These are phyloP conservation scores for Thalassoma bifasciatum DNA, from an alignment of 2,113 vertebrate genomes.

Conservation along the genomic window DNA sequence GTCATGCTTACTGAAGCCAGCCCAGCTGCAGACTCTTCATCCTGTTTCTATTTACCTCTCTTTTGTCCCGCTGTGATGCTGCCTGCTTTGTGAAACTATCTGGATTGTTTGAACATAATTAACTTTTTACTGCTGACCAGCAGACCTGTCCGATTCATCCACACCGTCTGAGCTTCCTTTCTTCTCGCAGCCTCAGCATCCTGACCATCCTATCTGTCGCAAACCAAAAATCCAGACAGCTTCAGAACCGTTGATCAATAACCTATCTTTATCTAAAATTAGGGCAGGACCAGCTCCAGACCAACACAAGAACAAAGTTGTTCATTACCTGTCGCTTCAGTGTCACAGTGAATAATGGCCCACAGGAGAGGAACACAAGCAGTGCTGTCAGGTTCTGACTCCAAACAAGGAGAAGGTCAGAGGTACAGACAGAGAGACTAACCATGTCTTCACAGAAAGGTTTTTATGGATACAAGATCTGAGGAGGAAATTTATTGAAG, in stretches of 20 bases:
- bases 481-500: not conserved
- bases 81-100: slow-evolving; percentile 3
- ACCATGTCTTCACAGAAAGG: not conserved
- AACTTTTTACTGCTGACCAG: slow-evolving; percentile 42
- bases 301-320: slow-evolving; percentile 44
- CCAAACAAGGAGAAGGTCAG: slow-evolving; percentile 21
- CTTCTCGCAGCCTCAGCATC: slow-evolving; percentile 42
- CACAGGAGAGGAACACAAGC: slow-evolving; percentile 52
- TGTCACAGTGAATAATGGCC: slow-evolving; percentile 72
- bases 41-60: slow-evolving; percentile 1
- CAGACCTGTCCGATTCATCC: slow-evolving; percentile 33
- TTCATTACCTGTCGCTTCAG: slow-evolving; percentile 63
- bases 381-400: slow-evolving; percentile 49
- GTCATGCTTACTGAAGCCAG: not conserved
- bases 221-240: slow-evolving; percentile 42
- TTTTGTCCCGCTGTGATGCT: not conserved
- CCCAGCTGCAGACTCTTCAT: not conserved
- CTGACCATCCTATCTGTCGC: slow-evolving; percentile 28
- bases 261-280: slow-evolving; percentile 66
- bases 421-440: slow-evolving; percentile 9
- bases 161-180: slow-evolving; percentile 1
- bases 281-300: slow-evolving; percentile 49
- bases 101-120: slow-evolving; percentile 26
- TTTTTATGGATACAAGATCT: not conserved
- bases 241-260: slow-evolving; percentile 67